Conservation (phyloP, 2,888 invertebrate species). For the Megastigmus dorsalis region DNA sequence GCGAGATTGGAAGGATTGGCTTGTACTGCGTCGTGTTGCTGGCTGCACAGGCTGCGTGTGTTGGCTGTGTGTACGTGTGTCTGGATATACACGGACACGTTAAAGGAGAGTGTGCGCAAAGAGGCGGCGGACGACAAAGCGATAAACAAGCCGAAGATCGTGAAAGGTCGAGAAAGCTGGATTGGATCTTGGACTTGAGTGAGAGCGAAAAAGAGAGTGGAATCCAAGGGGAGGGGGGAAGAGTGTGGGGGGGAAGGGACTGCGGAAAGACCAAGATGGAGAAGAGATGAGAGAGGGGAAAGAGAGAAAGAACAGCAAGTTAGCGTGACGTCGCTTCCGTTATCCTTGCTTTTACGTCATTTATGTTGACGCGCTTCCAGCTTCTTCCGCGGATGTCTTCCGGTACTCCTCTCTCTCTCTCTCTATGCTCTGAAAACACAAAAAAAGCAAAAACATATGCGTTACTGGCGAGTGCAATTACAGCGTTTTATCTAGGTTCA, state of each 20-base stretch:
- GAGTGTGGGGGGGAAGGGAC: conserved; percentile 44
- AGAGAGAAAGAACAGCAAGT: conserved; percentile 61
- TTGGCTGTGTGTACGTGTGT: background rate
- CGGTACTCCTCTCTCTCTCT: conserved; percentile 61
- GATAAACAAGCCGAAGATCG: conserved; percentile 58
- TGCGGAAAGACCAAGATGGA: conserved; percentile 42
- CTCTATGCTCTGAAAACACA: conserved; percentile 67
- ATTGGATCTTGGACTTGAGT: conserved; percentile 30
- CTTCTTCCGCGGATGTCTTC: conserved; percentile 67
- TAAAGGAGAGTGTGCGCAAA: conserved; percentile 35
- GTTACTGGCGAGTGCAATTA: conserved; percentile 70
- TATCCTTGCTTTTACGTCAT: conserved; percentile 71
- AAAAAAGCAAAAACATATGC: conserved; percentile 69
- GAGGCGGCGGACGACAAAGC: conserved; percentile 50
- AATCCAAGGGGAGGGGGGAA: background rate
- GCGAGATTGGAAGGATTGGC: conserved; percentile 6
- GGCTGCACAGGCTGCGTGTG: no score
- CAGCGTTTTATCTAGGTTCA: conserved; percentile 60
- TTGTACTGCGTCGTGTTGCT: background rate
- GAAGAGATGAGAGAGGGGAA: background rate
- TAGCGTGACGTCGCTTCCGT: conserved; percentile 73
- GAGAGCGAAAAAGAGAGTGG: conserved; percentile 33
- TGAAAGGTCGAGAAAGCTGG: conserved; percentile 45
- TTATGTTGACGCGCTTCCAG: conserved; percentile 70
- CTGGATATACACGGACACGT: background rate